These are phyloP conservation scores for Saxidomus purpurata DNA, from an alignment of 1,140 invertebrate species.

Conservation along the genomic window DNA sequence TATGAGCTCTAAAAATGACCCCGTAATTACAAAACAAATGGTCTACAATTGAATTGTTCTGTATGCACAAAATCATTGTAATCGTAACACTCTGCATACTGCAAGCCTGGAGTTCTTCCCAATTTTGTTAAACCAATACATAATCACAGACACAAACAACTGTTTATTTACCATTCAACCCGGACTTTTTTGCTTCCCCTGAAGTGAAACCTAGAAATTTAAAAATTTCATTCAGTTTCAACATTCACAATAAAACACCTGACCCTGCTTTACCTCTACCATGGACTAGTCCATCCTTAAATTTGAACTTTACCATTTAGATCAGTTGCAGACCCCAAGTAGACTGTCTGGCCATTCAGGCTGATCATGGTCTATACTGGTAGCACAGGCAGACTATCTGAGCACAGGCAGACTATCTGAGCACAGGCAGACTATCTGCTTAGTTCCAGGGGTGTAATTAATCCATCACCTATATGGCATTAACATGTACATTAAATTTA, in stretches of 20 bases:
- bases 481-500: no score
- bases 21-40: no score
- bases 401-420: background rate
- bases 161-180: conserved; percentile 15
- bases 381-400: background rate
- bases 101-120: no score
- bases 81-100: no score
- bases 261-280: background rate
- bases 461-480: no score
- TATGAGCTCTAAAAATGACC: no score
- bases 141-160: background rate
- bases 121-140: background rate
- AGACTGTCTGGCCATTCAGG: background rate
- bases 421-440: no score
- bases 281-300: background rate
- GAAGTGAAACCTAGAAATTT: conserved; percentile 4
- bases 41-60: no score
- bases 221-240: background rate
- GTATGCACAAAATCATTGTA: no score
- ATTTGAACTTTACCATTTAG: background rate
- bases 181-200: background rate
- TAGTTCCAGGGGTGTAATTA: no score
- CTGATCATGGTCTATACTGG: background rate
- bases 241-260: background rate
- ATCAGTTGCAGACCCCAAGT: no score